A percentile compares a stretch with the other conserved stretches of the same genome.
Conservation (phyloP, 1,140 invertebrate species). For the Philaenus spumarius region DNA sequence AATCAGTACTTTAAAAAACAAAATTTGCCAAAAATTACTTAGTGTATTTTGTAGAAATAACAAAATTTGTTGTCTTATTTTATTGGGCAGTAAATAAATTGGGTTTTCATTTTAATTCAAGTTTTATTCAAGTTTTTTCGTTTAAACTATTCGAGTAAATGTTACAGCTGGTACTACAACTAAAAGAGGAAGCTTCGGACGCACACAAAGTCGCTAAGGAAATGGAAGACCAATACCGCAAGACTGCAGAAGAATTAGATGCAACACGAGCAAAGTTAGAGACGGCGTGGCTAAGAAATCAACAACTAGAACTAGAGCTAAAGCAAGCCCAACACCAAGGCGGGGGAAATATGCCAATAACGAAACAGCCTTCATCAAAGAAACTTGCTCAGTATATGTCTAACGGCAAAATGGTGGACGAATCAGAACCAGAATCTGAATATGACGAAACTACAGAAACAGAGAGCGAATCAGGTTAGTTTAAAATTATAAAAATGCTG, state of each 20-base stretch:
- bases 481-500: no score
- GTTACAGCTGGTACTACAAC: constrained; percentile 36
- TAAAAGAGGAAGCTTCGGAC: constrained; percentile 68
- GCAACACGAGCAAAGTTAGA: constrained; percentile 67
- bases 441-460: constrained; percentile 32
- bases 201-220: constrained; percentile 70
- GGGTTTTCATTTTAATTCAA: not conserved
- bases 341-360: constrained; percentile 21
- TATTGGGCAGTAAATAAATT: not conserved
- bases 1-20: no score
- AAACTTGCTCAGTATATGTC: constrained; percentile 25
- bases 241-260: constrained; percentile 66
- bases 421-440: constrained; percentile 24
- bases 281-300: constrained; percentile 66
- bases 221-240: constrained; percentile 68
- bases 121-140: not conserved
- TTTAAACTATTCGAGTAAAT: constrained; percentile 3
- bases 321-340: constrained; percentile 37
- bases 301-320: constrained; percentile 58
- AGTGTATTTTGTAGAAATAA: no score
- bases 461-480: constrained; percentile 30
- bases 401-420: constrained; percentile 23
- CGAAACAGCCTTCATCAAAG: constrained; percentile 31
- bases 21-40: no score
- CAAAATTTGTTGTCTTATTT: no score